Evolutionary conservation across 37 sponge, comb jelly and placozoan species (phyloP), one percentile per base, ranked within the genome.

Genomic region (Crambe crambe): DNA sequence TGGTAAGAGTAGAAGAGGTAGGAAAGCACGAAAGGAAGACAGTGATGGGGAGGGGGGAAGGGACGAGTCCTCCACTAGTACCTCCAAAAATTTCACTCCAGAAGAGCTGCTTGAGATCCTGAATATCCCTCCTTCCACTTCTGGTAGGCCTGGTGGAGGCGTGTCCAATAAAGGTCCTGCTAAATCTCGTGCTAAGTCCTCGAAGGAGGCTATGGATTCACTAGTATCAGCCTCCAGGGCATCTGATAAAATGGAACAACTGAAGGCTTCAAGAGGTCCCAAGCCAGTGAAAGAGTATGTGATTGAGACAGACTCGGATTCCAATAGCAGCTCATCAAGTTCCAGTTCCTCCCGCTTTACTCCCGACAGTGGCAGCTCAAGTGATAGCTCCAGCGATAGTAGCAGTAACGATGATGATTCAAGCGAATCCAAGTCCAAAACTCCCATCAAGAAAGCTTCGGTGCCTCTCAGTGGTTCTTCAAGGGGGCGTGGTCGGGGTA

Each of bases 271-370:
- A 18, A 6, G 73, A 29, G 22, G 44, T 1, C 34, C 8, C 26
- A 58, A 60, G 37, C 85, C 86, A 4, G 60, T 85, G 74, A 85
- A 85, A 56, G 86, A 85, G 74, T 85, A 71, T 63, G 79, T 85
- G 26, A 79, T 85, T 34, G 86, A 85, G 57, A 85, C 78, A 12
- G 78, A 77, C 40, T 78, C 79, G 5, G 86, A 77, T 10, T 83
- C 84, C 21, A 73, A 82, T 37, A 63, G 66, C 54, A 75, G 76
- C 51, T 83, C 82, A 2, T 84, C 86, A 35, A 72, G 66, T 27
- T 73, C 86, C 72, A 77, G 72, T 27, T 73, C 79, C 0, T 42
- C 62, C 23, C 42, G 51, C 20, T 73, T 74, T 18, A 29, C 83
- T 75, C 76, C 75, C 0, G 56, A 73, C 73, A 83, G 69, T 37